A percentile compares a stretch with the other conserved stretches of the same genome.
Evolutionary conservation across 2,797 vertebrate genomes (phyloP).

Genomic region (Argyrosomus regius): DNA sequence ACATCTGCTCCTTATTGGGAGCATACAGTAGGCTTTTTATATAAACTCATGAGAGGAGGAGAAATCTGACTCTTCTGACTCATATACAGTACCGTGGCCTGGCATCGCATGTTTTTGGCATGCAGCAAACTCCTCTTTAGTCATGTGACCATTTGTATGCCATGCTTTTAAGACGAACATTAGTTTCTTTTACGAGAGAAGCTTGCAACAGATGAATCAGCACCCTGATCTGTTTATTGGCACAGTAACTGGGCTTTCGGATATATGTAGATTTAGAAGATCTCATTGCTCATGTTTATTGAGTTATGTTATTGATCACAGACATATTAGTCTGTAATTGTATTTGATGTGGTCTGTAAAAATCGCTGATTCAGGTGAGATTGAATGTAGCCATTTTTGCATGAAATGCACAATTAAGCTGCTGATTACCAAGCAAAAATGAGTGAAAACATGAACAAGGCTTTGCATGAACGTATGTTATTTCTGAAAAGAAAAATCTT

Average conservation of each 20-base stretch:
- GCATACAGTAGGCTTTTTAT: conserved; percentile 41
- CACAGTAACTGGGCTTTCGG: background rate
- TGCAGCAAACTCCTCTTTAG: conserved; percentile 20
- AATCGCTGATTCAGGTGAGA: background rate
- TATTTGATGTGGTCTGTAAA: too few species aligned
- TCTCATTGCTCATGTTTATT: background rate
- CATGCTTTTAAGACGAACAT: background rate
- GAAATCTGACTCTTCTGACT: conserved; percentile 9
- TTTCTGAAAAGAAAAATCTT: background rate
- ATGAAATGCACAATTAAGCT: too few species aligned
- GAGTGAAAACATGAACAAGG: too few species aligned
- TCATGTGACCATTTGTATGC: conserved; percentile 12
- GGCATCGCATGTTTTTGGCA: background rate
- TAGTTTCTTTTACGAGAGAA: background rate
- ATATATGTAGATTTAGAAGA: background rate
- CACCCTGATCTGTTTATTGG: background rate
- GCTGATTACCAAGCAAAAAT: too few species aligned
- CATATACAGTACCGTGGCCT: conserved; percentile 1
- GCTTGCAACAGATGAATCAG: background rate
- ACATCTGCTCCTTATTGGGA: conserved; percentile 53
- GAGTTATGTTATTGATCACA: background rate
- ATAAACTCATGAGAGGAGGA: conserved; percentile 22
- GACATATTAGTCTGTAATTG: background rate
- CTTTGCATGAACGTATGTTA: too few species aligned
- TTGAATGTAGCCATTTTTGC: background rate